Evolutionary conservation across 2,113 vertebrate species (phyloP).

Genomic region (Piaya cayana): DNA sequence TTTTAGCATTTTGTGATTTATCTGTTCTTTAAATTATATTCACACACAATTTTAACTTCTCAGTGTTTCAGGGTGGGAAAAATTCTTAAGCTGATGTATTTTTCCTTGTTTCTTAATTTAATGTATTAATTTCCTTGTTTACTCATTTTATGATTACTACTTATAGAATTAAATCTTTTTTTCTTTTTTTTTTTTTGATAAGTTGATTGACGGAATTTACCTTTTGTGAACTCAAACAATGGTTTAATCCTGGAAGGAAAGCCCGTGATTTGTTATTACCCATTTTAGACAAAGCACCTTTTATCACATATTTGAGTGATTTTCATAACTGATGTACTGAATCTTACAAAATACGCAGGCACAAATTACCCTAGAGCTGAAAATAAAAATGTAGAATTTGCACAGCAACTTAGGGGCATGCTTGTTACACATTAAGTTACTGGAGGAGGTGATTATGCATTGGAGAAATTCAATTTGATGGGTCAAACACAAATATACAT

Average conservation of each 20-base stretch:
- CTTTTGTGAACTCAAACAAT: constrained; percentile 31
- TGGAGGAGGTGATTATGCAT: neutral
- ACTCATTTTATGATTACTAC: neutral
- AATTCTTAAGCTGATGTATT: neutral
- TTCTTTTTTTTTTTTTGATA: neutral
- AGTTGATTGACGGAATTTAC: constrained; percentile 26
- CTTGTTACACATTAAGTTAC: neutral
- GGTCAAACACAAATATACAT: neutral
- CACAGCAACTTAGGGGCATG: neutral
- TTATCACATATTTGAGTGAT: neutral
- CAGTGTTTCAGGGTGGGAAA: neutral
- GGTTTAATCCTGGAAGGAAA: neutral
- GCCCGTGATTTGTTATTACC: neutral
- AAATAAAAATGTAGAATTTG: neutral
- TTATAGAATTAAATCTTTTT: neutral
- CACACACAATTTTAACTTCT: neutral
- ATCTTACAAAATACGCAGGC: neutral
- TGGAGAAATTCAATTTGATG: neutral
- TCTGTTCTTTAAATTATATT: neutral
- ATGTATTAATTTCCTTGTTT: neutral
- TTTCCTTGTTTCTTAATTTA: neutral
- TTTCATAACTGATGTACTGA: neutral
- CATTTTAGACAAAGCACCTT: neutral
- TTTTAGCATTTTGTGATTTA: neutral
- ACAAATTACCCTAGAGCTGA: neutral